Percentiles rank a stretch among this genome's conserved stretches.
phyloP scores from a whole-genome alignment of 2,113 vertebrate genomes.

The Corythornis vintsioides region DNA sequence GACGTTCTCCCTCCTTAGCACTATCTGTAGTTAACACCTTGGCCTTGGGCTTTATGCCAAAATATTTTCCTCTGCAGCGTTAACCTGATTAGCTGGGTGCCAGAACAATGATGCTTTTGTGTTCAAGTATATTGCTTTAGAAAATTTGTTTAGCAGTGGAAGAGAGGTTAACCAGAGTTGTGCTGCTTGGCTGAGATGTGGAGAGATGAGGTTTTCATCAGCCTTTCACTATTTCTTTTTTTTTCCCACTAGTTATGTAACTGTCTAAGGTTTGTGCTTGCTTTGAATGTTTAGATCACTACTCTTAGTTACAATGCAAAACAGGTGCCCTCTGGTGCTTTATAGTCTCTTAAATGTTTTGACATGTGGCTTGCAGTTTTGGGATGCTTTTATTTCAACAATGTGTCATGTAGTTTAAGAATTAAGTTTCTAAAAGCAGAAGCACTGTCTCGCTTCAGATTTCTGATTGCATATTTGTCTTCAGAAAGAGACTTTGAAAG shows the following conservation, averaged over 20 bases:
- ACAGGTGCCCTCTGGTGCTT: not conserved
- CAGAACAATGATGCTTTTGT: constrained; percentile 80
- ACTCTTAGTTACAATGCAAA: not conserved
- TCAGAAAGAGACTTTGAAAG: not conserved
- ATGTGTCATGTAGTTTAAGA: not conserved
- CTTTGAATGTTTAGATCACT: not conserved
- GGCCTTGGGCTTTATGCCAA: constrained; percentile 68
- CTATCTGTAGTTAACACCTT: constrained; percentile 69
- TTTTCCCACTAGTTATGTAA: not conserved
- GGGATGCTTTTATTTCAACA: not conserved
- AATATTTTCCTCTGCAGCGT: constrained; percentile 68
- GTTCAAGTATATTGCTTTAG: constrained; percentile 42
- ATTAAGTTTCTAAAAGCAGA: not conserved
- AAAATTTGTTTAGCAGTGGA: constrained; percentile 54
- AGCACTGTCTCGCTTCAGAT: not conserved
- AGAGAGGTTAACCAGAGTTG: constrained; percentile 62
- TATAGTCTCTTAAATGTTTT: not conserved
- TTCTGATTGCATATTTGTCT: not conserved
- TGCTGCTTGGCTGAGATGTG: constrained; percentile 28
- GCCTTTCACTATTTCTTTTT: not conserved
- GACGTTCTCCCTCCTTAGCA: constrained; percentile 60
- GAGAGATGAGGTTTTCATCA: constrained; percentile 32
- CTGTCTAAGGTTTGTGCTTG: not conserved
- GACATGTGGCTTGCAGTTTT: not conserved
- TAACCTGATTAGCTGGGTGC: constrained; percentile 80